Evolutionary conservation across 1,140 invertebrate species (phyloP).

Genomic region (Zaprionus kolodkinae): DNA sequence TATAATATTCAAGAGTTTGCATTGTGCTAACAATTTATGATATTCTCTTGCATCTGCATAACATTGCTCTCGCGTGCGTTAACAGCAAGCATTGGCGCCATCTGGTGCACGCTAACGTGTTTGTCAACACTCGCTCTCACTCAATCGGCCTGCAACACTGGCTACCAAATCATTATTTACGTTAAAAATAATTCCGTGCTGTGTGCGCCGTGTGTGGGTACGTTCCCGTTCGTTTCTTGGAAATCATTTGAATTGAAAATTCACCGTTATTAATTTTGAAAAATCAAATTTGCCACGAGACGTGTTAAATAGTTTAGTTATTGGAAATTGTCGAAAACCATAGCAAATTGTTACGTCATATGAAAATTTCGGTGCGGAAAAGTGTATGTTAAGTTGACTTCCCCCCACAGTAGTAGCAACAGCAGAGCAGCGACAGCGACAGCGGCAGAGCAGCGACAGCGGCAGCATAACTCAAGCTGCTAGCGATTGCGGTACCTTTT

Average conservation of each 20-base stretch:
- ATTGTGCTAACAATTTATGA: no score
- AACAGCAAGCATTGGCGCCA: constrained; percentile 10
- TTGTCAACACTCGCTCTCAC: constrained; percentile 24
- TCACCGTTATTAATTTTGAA: constrained; percentile 20
- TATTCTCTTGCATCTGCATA: no score
- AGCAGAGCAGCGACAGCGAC: constrained; percentile 11
- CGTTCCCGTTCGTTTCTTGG: constrained; percentile 21
- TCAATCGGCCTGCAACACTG: constrained; percentile 32
- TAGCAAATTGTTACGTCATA: constrained; percentile 49
- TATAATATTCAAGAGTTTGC: no score
- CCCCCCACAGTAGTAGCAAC: constrained; percentile 3
- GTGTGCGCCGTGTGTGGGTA: constrained; percentile 27
- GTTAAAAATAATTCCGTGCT: constrained; percentile 50
- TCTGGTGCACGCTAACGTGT: background rate
- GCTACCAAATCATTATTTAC: constrained; percentile 46
- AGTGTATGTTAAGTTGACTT: constrained; percentile 33
- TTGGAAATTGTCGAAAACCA: constrained; percentile 10
- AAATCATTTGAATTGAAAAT: constrained; percentile 36
- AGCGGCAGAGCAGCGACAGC: background rate
- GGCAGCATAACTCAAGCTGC: constrained; percentile 7
- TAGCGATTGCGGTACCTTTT: constrained; percentile 24
- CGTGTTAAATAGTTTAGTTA: constrained; percentile 4
- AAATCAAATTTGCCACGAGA: background rate
- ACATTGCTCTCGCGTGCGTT: constrained; percentile 1
- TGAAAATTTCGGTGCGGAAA: constrained; percentile 47